Evolutionary conservation across 2,888 invertebrate species (phyloP).

Genomic region (Scaptomyza caliginosa): DNA sequence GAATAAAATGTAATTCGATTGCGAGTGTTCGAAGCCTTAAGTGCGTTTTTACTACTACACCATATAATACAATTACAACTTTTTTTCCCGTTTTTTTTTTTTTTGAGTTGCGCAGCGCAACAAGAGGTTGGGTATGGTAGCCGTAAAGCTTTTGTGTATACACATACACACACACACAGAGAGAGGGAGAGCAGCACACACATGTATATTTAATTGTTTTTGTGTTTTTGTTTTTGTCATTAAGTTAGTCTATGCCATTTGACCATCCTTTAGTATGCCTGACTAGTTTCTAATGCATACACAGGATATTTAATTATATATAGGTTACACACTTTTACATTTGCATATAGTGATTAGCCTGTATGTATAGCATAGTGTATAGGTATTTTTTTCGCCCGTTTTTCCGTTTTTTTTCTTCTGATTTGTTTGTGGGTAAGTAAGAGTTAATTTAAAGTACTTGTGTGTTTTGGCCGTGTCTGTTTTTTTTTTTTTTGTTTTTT

Average conservation of each 20-base stretch:
- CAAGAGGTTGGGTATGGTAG: constrained; percentile 50
- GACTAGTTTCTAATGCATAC: background rate
- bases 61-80: constrained; percentile 28
- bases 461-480: constrained; percentile 1
- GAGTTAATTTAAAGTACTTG: constrained; percentile 14
- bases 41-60: constrained; percentile 39
- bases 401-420: background rate
- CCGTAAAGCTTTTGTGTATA: constrained; percentile 28
- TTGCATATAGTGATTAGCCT: background rate
- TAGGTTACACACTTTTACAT: constrained; percentile 1
- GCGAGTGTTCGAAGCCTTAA: constrained; percentile 23
- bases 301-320: constrained; percentile 7
- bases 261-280: background rate
- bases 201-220: constrained; percentile 15
- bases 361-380: constrained; percentile 19
- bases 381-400: constrained; percentile 11
- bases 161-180: constrained; percentile 20
- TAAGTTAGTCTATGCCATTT: constrained; percentile 1
- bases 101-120: constrained; percentile 53
- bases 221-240: constrained; percentile 10
- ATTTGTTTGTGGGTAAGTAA: too few relatives aligned
- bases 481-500: too few relatives aligned
- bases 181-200: too few relatives aligned
- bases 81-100: constrained; percentile 3
- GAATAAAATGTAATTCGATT: constrained; percentile 6